Conservation (phyloP, 2,113 vertebrate genomes). For the Perca fluviatilis region DNA sequence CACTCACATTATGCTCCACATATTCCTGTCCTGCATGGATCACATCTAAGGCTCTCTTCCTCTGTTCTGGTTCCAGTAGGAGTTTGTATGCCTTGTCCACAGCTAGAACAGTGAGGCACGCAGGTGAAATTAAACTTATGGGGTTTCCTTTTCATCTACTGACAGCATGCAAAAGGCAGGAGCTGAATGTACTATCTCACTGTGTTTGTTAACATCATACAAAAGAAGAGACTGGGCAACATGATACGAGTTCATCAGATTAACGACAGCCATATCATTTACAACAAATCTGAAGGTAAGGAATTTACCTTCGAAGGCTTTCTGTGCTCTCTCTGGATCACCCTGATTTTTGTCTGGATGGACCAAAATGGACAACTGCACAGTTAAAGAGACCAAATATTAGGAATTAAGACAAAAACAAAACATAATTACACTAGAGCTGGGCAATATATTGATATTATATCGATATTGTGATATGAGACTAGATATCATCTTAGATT, state of each 20-base stretch:
- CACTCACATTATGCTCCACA: conserved; percentile 95
- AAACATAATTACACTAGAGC: not conserved
- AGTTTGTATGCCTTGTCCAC: conserved; percentile 99
- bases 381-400: conserved; percentile 34
- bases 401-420: not conserved
- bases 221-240: not conserved
- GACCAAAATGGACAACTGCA: conserved; percentile 96
- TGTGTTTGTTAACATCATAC: not conserved
- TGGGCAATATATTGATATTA: too few species aligned
- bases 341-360: conserved; percentile 99
- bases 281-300: not conserved
- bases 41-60: conserved; percentile 97
- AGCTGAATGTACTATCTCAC: not conserved
- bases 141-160: not conserved
- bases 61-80: conserved; percentile 95
- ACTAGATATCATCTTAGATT: too few species aligned
- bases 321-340: conserved; percentile 94
- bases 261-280: too few species aligned
- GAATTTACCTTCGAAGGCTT: conserved; percentile 94
- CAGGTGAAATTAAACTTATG: not conserved
- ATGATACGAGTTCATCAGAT: not conserved
- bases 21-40: conserved; percentile 97
- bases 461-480: too few species aligned
- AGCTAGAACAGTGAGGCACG: conserved; percentile 79
- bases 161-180: not conserved